A percentile compares a stretch with the other conserved stretches of the same genome.
Evolutionary conservation across 1,140 invertebrate genomes (phyloP).

Genomic region (Drosophila cardini): DNA sequence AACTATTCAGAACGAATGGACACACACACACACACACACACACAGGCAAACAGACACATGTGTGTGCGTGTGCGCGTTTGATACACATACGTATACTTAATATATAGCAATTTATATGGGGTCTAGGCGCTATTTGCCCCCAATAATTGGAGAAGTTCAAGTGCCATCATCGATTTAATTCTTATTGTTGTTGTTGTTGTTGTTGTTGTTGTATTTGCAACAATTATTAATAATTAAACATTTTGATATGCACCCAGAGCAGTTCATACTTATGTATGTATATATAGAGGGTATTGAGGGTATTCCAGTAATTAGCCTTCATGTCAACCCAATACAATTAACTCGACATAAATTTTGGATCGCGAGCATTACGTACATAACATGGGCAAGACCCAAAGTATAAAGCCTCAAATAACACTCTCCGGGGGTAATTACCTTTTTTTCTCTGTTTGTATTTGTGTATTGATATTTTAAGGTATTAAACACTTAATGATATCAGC

Average conservation of each 20-base stretch:
- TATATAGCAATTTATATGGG: conserved; percentile 26
- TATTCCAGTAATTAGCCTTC: conserved; percentile 16
- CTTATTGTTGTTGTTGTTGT: conserved; percentile 41
- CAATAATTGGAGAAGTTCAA: conserved; percentile 69
- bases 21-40: conserved; percentile 19
- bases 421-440: not conserved
- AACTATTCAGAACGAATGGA: conserved; percentile 10
- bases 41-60: not conserved
- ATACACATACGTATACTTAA: conserved; percentile 3
- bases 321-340: conserved; percentile 27
- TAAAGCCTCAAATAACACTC: not conserved
- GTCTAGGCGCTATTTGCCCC: conserved; percentile 24
- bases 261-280: no score
- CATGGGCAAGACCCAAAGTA: not conserved
- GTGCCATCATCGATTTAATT: conserved; percentile 64
- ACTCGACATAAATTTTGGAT: conserved; percentile 7
- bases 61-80: conserved; percentile 1
- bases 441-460: not conserved
- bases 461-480: conserved; percentile 8
- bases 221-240: conserved; percentile 6
- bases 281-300: not conserved
- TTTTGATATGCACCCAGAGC: not conserved
- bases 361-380: not conserved
- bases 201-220: not conserved
- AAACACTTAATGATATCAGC: conserved; percentile 1